A percentile compares a stretch with the other conserved stretches of the same genome.
These are phyloP conservation scores for Eledona agricola DNA, from an alignment of 2,888 invertebrate species.

Conservation along the genomic window DNA sequence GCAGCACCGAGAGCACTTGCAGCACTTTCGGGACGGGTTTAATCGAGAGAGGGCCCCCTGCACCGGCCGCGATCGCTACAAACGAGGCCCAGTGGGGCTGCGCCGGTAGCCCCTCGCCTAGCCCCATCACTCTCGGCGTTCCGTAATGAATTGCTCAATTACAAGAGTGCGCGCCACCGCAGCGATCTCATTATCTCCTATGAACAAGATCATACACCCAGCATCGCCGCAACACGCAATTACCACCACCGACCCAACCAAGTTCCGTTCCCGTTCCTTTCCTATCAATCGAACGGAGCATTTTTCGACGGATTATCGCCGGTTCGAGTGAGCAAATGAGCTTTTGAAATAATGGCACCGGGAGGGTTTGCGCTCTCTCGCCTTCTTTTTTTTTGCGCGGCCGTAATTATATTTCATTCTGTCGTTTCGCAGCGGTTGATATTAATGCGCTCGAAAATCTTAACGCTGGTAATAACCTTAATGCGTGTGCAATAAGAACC, in stretches of 20 bases:
- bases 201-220: slow-evolving; percentile 48
- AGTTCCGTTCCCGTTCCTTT: slow-evolving; percentile 44
- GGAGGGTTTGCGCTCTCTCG: slow-evolving; percentile 25
- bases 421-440: slow-evolving; percentile 17
- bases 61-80: slow-evolving; percentile 52
- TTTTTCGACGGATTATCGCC: slow-evolving; percentile 36
- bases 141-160: slow-evolving; percentile 57
- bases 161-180: slow-evolving; percentile 55
- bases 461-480: too few species aligned
- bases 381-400: slow-evolving; percentile 33
- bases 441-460: background rate
- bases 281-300: slow-evolving; percentile 43
- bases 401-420: slow-evolving; percentile 33
- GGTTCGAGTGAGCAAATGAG: slow-evolving; percentile 48
- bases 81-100: slow-evolving; percentile 52
- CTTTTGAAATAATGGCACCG: slow-evolving; percentile 46
- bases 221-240: slow-evolving; percentile 34
- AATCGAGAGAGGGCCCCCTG: slow-evolving; percentile 47
- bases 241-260: background rate
- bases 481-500: too few species aligned
- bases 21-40: too few species aligned
- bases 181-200: slow-evolving; percentile 54
- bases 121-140: slow-evolving; percentile 51
- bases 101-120: slow-evolving; percentile 52
- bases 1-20: too few species aligned